Percentiles rank a stretch among this genome's conserved stretches.
These are phyloP conservation scores for Oligia strigilis DNA, from an alignment of 2,888 invertebrate genomes.

Conservation along the genomic window DNA sequence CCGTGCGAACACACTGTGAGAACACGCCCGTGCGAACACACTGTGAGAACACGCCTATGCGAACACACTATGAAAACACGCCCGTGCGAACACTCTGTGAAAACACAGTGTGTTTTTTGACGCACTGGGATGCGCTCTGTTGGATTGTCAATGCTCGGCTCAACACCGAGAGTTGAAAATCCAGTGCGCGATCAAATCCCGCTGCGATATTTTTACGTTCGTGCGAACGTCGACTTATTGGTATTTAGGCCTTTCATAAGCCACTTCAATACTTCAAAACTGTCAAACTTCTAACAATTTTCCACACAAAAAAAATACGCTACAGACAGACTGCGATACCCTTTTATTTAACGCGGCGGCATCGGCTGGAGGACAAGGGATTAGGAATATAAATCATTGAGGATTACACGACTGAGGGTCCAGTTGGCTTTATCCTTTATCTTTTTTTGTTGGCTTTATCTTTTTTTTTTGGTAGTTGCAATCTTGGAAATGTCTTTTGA, in stretches of 20 bases:
- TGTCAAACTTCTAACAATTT: not conserved
- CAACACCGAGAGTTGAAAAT: not conserved
- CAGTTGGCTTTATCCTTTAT: conserved; percentile 30
- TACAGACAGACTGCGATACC: not conserved
- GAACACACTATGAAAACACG: no score
- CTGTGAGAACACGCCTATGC: no score
- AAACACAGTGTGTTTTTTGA: not conserved
- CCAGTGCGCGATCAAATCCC: not conserved
- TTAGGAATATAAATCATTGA: conserved; percentile 51
- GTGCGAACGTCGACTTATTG: no score
- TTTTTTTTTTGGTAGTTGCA: conserved; percentile 7
- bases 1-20: no score
- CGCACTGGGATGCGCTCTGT: no score
- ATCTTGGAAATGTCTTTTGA: conserved; percentile 15
- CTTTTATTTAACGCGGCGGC: conserved; percentile 22
- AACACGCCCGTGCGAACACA: no score
- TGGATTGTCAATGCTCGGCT: not conserved
- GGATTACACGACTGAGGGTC: conserved; percentile 51
- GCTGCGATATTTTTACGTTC: not conserved
- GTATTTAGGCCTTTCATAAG: not conserved
- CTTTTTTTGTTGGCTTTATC: conserved; percentile 25
- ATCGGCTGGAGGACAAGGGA: conserved; percentile 32
- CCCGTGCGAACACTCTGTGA: no score
- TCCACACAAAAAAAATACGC: not conserved
- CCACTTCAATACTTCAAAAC: not conserved